A percentile compares a stretch with the other conserved stretches of the same genome.
Evolutionary conservation across 2,888 invertebrate species (phyloP).

Genomic region (Phrixothrix hirtus): DNA sequence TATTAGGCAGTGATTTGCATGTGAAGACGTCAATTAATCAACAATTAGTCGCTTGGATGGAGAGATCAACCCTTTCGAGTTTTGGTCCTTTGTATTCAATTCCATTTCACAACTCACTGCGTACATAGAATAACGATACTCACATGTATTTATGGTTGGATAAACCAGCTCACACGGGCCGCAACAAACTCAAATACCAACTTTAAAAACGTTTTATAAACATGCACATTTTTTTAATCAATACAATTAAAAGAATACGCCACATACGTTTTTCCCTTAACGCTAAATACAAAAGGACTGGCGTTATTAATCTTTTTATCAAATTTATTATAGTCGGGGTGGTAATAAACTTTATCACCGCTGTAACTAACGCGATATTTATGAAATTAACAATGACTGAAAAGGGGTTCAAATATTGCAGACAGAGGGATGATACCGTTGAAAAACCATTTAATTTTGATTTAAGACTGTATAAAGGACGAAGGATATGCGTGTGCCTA

Average conservation of each 20-base stretch:
- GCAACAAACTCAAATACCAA: slow-evolving; percentile 17
- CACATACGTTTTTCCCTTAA: slow-evolving; percentile 7
- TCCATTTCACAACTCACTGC: slow-evolving; percentile 42
- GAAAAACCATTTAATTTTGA: slow-evolving; percentile 15
- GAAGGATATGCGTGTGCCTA: slow-evolving; percentile 13
- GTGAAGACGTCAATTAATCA: slow-evolving; percentile 49
- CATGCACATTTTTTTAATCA: background rate
- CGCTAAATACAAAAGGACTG: slow-evolving; percentile 12
- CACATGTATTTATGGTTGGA: slow-evolving; percentile 28
- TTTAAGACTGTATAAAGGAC: slow-evolving; percentile 8
- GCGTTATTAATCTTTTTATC: slow-evolving; percentile 15
- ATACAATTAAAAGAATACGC: slow-evolving; percentile 1
- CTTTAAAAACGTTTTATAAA: slow-evolving; percentile 4
- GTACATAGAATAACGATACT: slow-evolving; percentile 43
- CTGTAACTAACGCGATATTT: slow-evolving; percentile 26
- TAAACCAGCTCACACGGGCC: slow-evolving; percentile 24
- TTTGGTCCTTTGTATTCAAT: slow-evolving; percentile 38
- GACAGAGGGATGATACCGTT: slow-evolving; percentile 22
- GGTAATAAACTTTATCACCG: slow-evolving; percentile 23
- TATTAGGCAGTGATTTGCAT: slow-evolving; percentile 38
- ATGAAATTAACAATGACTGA: slow-evolving; percentile 18
- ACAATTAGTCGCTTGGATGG: slow-evolving; percentile 44
- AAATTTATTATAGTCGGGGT: slow-evolving; percentile 8
- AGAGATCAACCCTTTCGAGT: slow-evolving; percentile 43
- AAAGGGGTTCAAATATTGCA: slow-evolving; percentile 5